Evolutionary conservation across 2,888 invertebrate genomes (phyloP), one percentile per base, ranked within the genome.

Genomic region (Zonitis immaculata): DNA sequence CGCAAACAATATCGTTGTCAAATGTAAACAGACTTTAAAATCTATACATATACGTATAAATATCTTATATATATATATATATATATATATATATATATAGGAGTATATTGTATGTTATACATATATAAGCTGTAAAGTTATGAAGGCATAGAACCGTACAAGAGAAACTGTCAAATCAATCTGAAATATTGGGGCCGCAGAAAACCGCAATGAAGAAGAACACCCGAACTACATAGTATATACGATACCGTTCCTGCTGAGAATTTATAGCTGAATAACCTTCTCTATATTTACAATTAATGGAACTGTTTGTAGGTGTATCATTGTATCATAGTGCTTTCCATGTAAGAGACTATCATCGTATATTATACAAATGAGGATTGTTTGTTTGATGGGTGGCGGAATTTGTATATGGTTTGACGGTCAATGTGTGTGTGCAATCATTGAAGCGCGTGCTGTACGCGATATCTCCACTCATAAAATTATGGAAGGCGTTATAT

Each of bases 151-250:
- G 47, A 47, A 58, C 52, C 56, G 60, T 53, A 49, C 46, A 58
- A 16, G 58, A 58, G 61, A 62, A 62, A 59, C 59, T 61, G 62
- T 62, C 62, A 61, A 62, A 62, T 59, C 51, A 51, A 32, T 44
- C 46, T 62, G 53, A 62, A 62, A 59, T 62, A 62, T 61, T 54
- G 53, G 49, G 56, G 54, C 50, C 58, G 50, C 50, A 42, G 53
- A 53, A 47, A 50, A 56, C 52, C 51, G 48, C 46, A 47, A 26
- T 42, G 48, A n/a, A 49, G 16, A 2, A 16, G 9, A 16, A 3
- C 16, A 6, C 32, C 7, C 18, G n/a, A n/a, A n/a, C n/a, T n/a
- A 16, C 18, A 9, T 9, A 7, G 16, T 16, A 11, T 39, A 51
- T 51, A 53, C 50, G 56, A 56, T 56, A 43, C 53, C 53, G n/a